Evolutionary conservation across 2,113 vertebrate species (phyloP).

Genomic region (Mustelus asterias): DNA sequence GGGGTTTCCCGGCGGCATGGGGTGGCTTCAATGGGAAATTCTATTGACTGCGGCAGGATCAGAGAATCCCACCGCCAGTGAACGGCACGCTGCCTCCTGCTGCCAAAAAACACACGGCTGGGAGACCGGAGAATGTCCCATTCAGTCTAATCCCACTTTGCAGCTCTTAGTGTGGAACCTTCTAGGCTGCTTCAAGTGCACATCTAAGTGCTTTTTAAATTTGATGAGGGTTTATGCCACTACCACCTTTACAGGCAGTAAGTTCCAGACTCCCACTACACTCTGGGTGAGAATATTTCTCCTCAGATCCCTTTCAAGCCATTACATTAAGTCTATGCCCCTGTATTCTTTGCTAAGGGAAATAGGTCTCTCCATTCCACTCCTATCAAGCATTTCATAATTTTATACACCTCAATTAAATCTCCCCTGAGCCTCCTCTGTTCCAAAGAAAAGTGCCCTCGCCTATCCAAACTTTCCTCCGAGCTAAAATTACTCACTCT

Average conservation of each 20-base stretch:
- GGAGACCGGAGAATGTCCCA: no score
- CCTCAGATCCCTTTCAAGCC: background rate
- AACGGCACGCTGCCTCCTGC: no score
- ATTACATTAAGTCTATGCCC: background rate
- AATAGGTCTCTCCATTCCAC: background rate
- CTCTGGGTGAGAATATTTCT: background rate
- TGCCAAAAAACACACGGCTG: no score
- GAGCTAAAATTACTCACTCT: background rate
- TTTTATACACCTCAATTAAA: background rate
- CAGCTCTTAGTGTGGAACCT: background rate
- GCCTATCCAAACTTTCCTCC: background rate
- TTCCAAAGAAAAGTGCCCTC: background rate
- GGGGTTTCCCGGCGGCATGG: no score
- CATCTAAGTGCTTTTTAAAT: background rate
- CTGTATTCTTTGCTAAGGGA: background rate
- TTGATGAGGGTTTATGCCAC: background rate
- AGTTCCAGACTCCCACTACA: background rate
- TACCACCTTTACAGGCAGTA: background rate
- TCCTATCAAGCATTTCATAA: background rate
- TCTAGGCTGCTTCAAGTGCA: background rate
- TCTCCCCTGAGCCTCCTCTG: background rate
- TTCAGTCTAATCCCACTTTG: background rate
- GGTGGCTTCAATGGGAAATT: no score
- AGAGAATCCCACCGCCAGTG: no score
- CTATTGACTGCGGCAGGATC: no score